Base-by-base conservation (phyloP, 2,888 invertebrate species). In the Cephus nigrinus region DNA sequence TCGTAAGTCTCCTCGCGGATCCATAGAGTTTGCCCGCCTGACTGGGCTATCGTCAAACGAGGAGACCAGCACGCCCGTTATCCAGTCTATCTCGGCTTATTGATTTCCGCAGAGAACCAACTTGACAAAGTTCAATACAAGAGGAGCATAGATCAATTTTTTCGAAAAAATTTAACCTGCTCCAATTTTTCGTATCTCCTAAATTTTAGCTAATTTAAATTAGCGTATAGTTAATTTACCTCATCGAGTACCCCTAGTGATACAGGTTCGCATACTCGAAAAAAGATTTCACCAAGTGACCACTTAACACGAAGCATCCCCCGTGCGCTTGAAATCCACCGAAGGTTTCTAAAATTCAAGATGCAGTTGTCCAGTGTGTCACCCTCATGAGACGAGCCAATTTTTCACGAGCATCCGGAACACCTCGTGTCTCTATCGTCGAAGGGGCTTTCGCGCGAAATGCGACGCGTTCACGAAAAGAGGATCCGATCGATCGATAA, bases 401-500 rank as follows among this genome's bases (percentile, higher is more conserved):
- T 55, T 55, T 55, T 55, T 55, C 55, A 55, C 23, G 23, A 55
- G 23, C 23, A 55, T 55, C 23, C 23, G 23, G 55, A 23, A 23
- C 9, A 23, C 55, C 55, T 55, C 55, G 55, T 55, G 55, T 55
- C 55, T 55, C 23, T 55, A 23, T 23, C 23, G 23, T 55, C 55
- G 55, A 55, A 55, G 23, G 23, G 55, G 23, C 23, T 55, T 55
- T 34, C 71, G 12, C 71, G 31, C 30, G 71, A 33, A 71, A 71
- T 30, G 3, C 71, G 71, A 71, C 31, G 69, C 71, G 68, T 68
- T 69, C 78, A 34, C 69, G 74, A 76, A 40, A 75, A 74, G 35
- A 81, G 84, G 86, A 88, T 87, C 87, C 81, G 79, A 85, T 84
- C 87, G 87, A 89, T 90, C 89, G 87, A 89, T 89, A 85, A 86